A percentile compares a stretch with the other conserved stretches of the same genome.
Evolutionary conservation across 2,113 vertebrate genomes (phyloP).

Genomic region (Alectura lathami): DNA sequence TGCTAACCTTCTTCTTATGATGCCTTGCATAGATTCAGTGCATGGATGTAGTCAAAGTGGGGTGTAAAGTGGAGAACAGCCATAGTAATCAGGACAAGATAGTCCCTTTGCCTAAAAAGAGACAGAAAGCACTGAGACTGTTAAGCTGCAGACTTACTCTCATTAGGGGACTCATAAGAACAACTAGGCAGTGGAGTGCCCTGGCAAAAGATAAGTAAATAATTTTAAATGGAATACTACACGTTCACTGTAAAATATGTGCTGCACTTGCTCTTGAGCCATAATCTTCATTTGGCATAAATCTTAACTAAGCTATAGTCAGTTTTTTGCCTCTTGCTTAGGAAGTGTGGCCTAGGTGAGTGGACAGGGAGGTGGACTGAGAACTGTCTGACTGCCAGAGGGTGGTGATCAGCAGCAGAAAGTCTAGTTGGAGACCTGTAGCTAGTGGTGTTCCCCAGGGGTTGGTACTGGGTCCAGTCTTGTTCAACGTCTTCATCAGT

Average conservation of each 20-base stretch:
- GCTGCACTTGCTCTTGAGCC: background rate
- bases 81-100: background rate
- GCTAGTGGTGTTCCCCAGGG: too few species aligned
- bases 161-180: background rate
- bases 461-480: too few species aligned
- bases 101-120: background rate
- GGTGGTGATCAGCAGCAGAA: too few species aligned
- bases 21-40: background rate
- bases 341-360: too few species aligned
- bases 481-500: too few species aligned
- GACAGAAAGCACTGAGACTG: background rate
- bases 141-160: background rate
- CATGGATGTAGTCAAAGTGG: background rate
- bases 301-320: background rate
- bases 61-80: background rate
- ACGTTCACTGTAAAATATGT: background rate
- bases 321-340: background rate
- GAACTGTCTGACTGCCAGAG: too few species aligned
- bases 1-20: background rate
- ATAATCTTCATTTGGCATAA: background rate
- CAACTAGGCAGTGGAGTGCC: background rate
- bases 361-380: too few species aligned
- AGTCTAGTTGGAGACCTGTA: too few species aligned
- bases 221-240: background rate
- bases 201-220: background rate